Conservation (phyloP, 2,797 vertebrate species). For the Cossypha heuglini region DNA sequence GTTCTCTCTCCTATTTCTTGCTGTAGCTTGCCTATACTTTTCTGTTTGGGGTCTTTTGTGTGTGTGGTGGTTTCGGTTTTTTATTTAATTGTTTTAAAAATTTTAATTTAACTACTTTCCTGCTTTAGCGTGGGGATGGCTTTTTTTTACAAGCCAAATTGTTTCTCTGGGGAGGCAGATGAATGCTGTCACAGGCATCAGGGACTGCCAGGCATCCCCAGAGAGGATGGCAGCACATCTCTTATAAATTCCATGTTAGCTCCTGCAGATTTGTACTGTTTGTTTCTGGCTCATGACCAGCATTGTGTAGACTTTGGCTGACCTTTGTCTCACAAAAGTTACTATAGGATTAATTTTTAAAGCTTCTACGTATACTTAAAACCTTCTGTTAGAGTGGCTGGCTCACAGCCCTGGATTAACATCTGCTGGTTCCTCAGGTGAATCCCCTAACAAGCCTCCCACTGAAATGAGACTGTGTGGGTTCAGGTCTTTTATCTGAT, state of each 20-base stretch:
- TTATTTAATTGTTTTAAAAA: background rate
- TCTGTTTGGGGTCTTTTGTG: background rate
- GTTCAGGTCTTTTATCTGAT: background rate
- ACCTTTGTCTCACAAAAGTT: conserved; percentile 4
- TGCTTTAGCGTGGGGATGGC: background rate
- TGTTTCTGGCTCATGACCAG: background rate
- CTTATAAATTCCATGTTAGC: background rate
- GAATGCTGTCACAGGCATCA: background rate
- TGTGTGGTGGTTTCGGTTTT: background rate
- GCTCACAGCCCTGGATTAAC: background rate
- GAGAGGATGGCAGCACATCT: background rate
- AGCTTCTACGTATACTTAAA: background rate
- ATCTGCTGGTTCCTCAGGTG: background rate
- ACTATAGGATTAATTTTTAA: conserved; percentile 38
- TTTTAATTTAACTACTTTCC: background rate
- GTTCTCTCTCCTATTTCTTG: conserved; percentile 40
- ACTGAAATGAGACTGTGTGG: background rate
- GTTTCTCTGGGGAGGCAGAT: background rate
- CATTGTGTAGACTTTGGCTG: background rate
- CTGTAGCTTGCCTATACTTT: background rate
- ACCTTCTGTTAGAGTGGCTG: background rate
- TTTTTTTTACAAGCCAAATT: background rate
- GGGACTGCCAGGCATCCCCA: background rate
- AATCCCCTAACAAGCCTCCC: background rate
- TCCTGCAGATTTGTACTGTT: background rate